Evolutionary conservation across 2,888 invertebrate species (phyloP).

Genomic region (Campoplex capitator): DNA sequence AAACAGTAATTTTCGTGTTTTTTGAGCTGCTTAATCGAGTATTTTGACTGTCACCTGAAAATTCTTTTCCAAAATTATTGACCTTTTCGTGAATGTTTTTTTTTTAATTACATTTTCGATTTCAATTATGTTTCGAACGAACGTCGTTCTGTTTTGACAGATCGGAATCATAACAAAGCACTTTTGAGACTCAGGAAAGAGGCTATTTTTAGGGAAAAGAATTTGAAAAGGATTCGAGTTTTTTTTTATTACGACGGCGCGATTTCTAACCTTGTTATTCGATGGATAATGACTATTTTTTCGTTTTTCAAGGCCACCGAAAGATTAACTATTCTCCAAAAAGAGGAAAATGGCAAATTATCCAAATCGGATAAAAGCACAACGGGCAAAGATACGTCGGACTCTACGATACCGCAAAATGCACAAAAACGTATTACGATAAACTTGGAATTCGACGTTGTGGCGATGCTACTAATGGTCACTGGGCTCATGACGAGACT

Average conservation of each 20-base stretch:
- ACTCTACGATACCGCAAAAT: slow-evolving; percentile 59
- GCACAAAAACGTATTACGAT: slow-evolving; percentile 84
- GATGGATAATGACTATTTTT: neutral
- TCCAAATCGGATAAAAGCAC: slow-evolving; percentile 16
- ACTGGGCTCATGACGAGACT: slow-evolving; percentile 91
- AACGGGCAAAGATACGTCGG: slow-evolving; percentile 30
- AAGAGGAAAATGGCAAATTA: slow-evolving; percentile 9
- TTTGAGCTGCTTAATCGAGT: neutral
- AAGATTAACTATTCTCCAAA: slow-evolving; percentile 7
- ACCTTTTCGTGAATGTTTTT: neutral
- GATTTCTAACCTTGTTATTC: too few species aligned
- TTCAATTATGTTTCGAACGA: too few species aligned
- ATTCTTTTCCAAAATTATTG: neutral
- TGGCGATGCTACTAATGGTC: slow-evolving; percentile 90
- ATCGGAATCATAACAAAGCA: neutral
- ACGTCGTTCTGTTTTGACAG: neutral
- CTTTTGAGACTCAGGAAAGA: neutral
- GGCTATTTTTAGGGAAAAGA: neutral
- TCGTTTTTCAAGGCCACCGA: neutral
- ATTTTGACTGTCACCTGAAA: neutral
- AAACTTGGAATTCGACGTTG: slow-evolving; percentile 90
- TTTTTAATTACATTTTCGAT: neutral
- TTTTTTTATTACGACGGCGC: neutral
- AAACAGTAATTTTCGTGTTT: neutral
- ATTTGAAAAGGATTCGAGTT: neutral